These are phyloP conservation scores for Lycophotia porphyrea DNA, from an alignment of 2,888 invertebrate genomes.

Conservation along the genomic window DNA sequence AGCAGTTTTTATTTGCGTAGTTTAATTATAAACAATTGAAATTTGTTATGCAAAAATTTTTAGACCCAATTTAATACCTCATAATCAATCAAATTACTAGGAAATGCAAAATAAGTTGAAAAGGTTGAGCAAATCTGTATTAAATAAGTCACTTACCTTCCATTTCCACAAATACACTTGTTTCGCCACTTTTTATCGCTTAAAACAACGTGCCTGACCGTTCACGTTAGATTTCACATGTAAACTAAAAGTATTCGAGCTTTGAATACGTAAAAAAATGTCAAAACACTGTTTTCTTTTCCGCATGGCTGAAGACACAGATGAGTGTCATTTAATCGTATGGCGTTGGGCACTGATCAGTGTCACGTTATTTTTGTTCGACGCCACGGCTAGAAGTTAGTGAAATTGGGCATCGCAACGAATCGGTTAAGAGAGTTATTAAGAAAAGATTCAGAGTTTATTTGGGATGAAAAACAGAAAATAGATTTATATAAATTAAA, in stretches of 20 bases:
- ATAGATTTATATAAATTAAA: too few relatives aligned
- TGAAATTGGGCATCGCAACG: too few relatives aligned
- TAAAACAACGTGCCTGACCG: constrained; percentile 48
- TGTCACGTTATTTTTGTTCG: too few relatives aligned
- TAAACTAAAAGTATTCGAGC: constrained; percentile 45
- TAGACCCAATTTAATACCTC: constrained; percentile 43
- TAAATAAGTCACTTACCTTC: constrained; percentile 54
- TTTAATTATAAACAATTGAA: too few relatives aligned
- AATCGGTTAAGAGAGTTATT: background rate
- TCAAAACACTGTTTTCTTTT: constrained; percentile 59
- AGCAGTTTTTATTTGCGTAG: constrained; percentile 9
- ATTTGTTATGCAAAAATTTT: constrained; percentile 17
- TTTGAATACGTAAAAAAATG: constrained; percentile 50
- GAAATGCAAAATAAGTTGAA: constrained; percentile 33
- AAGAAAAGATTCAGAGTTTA: too few relatives aligned
- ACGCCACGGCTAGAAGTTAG: too few relatives aligned
- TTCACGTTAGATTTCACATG: constrained; percentile 61
- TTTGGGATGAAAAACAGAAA: too few relatives aligned
- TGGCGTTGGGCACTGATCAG: constrained; percentile 56
- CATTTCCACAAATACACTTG: constrained; percentile 61
- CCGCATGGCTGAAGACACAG: constrained; percentile 58
- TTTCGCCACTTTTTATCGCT: constrained; percentile 55
- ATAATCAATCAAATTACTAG: constrained; percentile 52
- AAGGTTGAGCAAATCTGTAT: constrained; percentile 61
- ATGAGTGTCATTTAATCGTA: constrained; percentile 58